Evolutionary conservation across 2,113 vertebrate genomes (phyloP), one percentile per base, ranked within the genome.

Genomic region (Eurypyga helias): DNA sequence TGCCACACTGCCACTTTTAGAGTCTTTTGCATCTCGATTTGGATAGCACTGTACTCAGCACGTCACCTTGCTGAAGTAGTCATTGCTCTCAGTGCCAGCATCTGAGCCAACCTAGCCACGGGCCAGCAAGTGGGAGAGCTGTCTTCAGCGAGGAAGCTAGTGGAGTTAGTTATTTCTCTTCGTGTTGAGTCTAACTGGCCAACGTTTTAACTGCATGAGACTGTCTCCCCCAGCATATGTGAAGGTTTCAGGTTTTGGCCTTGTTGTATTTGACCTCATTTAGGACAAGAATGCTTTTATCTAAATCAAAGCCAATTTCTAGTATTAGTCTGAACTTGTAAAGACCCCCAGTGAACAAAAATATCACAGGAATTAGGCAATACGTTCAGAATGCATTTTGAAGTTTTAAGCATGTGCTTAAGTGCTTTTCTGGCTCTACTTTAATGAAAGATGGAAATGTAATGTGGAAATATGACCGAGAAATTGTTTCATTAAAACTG

Each of bases 361-460:
- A 92, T 95, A 95, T 96, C 87, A 96, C 96, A 93, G 91, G 96
- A 95, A 96, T 96, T 97, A 96, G 89, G 87, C 96, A 97, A 96
- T 96, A 79, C 12, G 2, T 96, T 94, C 94, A 96, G 96, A 97
- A 96, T 93, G 94, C 66, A 96, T 96, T 96, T 96, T 93, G 92
- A 96, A 96, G 97, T 95, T 96, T 92, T 96, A 95, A 94, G 90
- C 90, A 96, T 95, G 65, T 97, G 95, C 88, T 94, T 96, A 97
- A 93, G 93, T 96, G 96, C 85, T 96, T 93, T 96, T 77, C 91
- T 95, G 96, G 94, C 93, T 95, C 83, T 73, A 76, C 90, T 95
- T 97, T 95, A 93, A 69, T 96, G 94, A 92, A 96, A 97, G 70
- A 95, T 95, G 84, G 92, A 95, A 96, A 81, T 2, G 73, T 93